These are phyloP conservation scores for Drosophila phalerata DNA, from an alignment of 2,888 invertebrate genomes.

Conservation along the genomic window DNA sequence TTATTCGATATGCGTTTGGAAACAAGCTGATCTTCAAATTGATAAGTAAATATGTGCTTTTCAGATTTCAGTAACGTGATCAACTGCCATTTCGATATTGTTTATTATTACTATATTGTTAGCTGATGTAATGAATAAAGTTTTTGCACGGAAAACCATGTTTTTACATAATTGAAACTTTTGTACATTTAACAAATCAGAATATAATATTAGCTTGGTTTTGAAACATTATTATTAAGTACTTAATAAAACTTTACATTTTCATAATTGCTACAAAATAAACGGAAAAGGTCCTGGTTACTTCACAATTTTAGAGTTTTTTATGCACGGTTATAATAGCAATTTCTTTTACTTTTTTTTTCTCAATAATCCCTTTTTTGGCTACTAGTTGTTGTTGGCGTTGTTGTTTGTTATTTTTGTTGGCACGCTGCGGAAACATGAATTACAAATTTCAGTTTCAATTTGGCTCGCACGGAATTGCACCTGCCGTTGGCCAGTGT, in stretches of 20 bases:
- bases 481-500: constrained; percentile 53
- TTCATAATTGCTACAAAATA: too few relatives aligned
- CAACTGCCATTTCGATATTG: background rate
- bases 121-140: too few relatives aligned
- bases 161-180: too few relatives aligned
- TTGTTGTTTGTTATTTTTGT: constrained; percentile 19
- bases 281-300: too few relatives aligned
- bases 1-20: background rate
- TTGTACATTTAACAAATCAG: too few relatives aligned
- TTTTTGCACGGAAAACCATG: too few relatives aligned
- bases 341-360: constrained; percentile 20
- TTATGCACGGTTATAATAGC: background rate
- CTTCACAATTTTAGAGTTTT: background rate
- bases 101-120: background rate
- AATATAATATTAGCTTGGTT: too few relatives aligned
- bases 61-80: background rate
- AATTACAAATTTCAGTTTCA: constrained; percentile 67
- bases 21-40: constrained; percentile 1
- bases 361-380: background rate
- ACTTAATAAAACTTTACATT: too few relatives aligned
- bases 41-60: constrained; percentile 5
- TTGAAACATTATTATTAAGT: too few relatives aligned
- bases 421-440: constrained; percentile 67
- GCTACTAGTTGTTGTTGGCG: constrained; percentile 24
- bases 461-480: constrained; percentile 61